These are phyloP conservation scores for Eilema depressum DNA, from an alignment of 2,888 invertebrate genomes.

Conservation along the genomic window DNA sequence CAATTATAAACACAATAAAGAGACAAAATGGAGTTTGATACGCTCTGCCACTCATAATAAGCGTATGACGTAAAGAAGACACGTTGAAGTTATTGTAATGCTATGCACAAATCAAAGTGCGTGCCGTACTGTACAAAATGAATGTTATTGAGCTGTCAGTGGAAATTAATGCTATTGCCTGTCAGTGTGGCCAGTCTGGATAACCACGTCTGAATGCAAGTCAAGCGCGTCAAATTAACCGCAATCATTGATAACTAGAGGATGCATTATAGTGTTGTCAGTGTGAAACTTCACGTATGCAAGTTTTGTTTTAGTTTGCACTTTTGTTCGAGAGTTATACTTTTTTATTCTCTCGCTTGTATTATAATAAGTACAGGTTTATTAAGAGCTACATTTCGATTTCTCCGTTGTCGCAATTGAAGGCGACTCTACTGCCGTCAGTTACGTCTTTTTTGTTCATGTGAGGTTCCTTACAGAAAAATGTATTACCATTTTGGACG, in stretches of 20 bases:
- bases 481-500: too few relatives aligned
- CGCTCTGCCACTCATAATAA: constrained; percentile 57
- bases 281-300: constrained; percentile 40
- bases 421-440: too few relatives aligned
- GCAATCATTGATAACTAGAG: constrained; percentile 52
- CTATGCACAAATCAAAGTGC: constrained; percentile 62
- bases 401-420: too few relatives aligned
- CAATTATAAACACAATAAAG: constrained; percentile 63
- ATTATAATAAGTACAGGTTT: too few relatives aligned
- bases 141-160: constrained; percentile 81
- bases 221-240: constrained; percentile 67
- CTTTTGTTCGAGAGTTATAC: constrained; percentile 21
- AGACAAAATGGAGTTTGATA: constrained; percentile 50
- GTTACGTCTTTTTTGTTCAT: too few relatives aligned
- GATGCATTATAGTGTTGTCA: constrained; percentile 38
- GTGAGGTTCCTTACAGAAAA: too few relatives aligned
- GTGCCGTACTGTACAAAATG: constrained; percentile 42
- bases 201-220: constrained; percentile 29
- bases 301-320: constrained; percentile 15
- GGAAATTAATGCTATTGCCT: constrained; percentile 74
- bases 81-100: constrained; percentile 64
- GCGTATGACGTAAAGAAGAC: constrained; percentile 60
- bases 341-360: too few relatives aligned
- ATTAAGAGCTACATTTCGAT: too few relatives aligned
- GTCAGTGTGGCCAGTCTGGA: constrained; percentile 48